Percentiles rank a stretch among this genome's conserved stretches.
Evolutionary conservation across 2,888 invertebrate species (phyloP).

Genomic region (Caenorhabditis sinica): DNA sequence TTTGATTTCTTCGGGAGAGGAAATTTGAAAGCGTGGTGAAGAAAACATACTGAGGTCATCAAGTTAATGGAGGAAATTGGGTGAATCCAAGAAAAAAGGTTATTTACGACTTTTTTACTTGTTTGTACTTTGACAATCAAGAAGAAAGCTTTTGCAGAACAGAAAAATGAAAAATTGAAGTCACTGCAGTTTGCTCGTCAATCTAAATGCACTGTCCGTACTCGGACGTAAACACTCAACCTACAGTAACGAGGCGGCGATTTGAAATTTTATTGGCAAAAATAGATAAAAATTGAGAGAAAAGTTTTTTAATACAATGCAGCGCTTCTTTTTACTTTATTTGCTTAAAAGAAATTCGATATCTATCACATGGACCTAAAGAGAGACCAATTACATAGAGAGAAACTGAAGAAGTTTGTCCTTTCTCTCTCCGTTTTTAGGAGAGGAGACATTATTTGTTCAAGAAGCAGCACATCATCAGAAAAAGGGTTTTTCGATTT

Average conservation of each 20-base stretch:
- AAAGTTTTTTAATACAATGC: slow-evolving; percentile 31
- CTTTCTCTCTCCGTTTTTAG: slow-evolving; percentile 28
- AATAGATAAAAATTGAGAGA: slow-evolving; percentile 5
- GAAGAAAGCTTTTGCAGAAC: too few relatives aligned
- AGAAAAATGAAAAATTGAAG: not conserved
- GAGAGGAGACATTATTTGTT: slow-evolving; percentile 11
- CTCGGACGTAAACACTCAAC: slow-evolving; percentile 1
- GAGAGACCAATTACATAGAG: slow-evolving; percentile 46
- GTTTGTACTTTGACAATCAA: not conserved
- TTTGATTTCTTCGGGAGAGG: slow-evolving; percentile 18
- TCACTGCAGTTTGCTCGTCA: not conserved
- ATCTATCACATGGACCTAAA: slow-evolving; percentile 43
- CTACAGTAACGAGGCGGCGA: not conserved
- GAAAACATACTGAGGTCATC: slow-evolving; percentile 17
- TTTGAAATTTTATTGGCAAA: not conserved
- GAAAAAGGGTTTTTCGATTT: slow-evolving; percentile 20
- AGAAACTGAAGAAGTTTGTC: slow-evolving; percentile 48
- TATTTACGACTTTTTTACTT: not conserved
- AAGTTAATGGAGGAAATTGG: slow-evolving; percentile 28
- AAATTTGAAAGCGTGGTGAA: slow-evolving; percentile 14
- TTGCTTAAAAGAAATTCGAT: slow-evolving; percentile 46
- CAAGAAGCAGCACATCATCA: slow-evolving; percentile 27
- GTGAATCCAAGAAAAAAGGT: not conserved
- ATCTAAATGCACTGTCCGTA: not conserved
- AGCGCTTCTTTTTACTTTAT: slow-evolving; percentile 46